Base-by-base conservation (phyloP, 2,797 vertebrate species). In the Falco novaeseelandiae region DNA sequence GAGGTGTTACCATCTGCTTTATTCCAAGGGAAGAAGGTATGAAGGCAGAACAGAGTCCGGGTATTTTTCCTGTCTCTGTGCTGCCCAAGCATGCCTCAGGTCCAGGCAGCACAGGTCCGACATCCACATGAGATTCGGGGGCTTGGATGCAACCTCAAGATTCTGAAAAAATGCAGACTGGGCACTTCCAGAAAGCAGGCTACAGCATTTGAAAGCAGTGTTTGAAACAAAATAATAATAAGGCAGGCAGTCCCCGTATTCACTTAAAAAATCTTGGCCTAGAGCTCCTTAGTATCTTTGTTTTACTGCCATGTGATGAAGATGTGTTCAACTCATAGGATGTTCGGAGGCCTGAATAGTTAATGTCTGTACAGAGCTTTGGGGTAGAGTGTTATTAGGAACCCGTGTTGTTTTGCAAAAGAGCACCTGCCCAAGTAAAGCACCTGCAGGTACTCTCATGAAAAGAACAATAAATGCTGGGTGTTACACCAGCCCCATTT, bases 391-490 rank as follows among this genome's bases (percentile, higher is more conserved):
- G 71, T 87, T 92, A 76, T 79, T 96, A 88, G 7, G 20, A 92
- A 46, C 87, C 65, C 69, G 18, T 32, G 73, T 90, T 95, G 67
- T 91, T 93, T 85, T 94, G 78, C 67, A 76, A 40, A 87, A 92
- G 84, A 93, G 89, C 90, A 85, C 76, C 72, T 96, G 83, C 93
- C 92, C 89, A 83, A 94, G 82, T 89, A 78, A 83, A 96, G 70
- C 94, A 97, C 94, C 95, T 96, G 93, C 94, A 94, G 89, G 92
- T 94, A 94, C 76, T 96, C 62, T 84, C 76, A 76, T 88, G 84
- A 92, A 94, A 93, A 87, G 61, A 88, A 92, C 90, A 93, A 88
- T 96, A 93, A 94, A 90, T 49, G 84, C 52, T 83, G 76, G 69
- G 40, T 96, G 84, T 93, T 94, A 81, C 84, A 92, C 48, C 69